Percentiles rank a stretch among this genome's conserved stretches.
phyloP scores from a whole-genome alignment of 2,797 vertebrate species.

The Sphenodon punctatus region DNA sequence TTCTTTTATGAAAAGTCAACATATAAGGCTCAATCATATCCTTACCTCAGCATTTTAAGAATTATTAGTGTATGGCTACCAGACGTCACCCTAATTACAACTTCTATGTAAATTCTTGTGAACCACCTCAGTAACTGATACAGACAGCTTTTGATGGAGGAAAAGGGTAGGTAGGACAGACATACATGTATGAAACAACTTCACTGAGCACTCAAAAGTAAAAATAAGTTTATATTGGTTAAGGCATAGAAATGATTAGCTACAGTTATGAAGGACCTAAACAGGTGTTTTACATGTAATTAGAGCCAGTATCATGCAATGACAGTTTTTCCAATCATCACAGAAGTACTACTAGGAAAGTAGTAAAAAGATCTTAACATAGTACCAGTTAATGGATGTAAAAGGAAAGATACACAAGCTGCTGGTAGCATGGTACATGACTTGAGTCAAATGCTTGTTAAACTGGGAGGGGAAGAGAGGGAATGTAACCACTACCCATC shows the following conservation, averaged over 20 bases:
- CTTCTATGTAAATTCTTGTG: too few relatives aligned
- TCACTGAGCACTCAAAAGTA: not conserved
- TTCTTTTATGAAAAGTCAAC: too few relatives aligned
- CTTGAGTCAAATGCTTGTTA: not conserved
- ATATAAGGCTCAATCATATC: too few relatives aligned
- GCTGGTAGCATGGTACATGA: not conserved
- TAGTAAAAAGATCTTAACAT: not conserved
- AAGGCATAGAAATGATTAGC: constrained; percentile 19
- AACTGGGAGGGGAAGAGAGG: not conserved
- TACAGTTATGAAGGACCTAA: not conserved
- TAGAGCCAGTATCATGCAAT: not conserved
- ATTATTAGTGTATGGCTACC: too few relatives aligned
- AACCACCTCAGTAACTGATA: too few relatives aligned
- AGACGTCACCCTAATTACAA: too few relatives aligned
- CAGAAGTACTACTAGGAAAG: too few relatives aligned
- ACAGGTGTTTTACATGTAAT: not conserved
- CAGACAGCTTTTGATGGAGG: too few relatives aligned
- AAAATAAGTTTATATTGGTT: constrained; percentile 2
- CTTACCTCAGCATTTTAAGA: too few relatives aligned
- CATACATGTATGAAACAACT: not conserved
- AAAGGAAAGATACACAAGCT: not conserved
- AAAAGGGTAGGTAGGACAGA: not conserved
- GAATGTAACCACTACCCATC: too few relatives aligned
- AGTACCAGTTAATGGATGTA: not conserved
- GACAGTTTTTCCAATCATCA: not conserved